A percentile compares a stretch with the other conserved stretches of the same genome.
phyloP scores from a whole-genome alignment of 2,797 vertebrate species.

The Hapalemur alaotrensis region DNA sequence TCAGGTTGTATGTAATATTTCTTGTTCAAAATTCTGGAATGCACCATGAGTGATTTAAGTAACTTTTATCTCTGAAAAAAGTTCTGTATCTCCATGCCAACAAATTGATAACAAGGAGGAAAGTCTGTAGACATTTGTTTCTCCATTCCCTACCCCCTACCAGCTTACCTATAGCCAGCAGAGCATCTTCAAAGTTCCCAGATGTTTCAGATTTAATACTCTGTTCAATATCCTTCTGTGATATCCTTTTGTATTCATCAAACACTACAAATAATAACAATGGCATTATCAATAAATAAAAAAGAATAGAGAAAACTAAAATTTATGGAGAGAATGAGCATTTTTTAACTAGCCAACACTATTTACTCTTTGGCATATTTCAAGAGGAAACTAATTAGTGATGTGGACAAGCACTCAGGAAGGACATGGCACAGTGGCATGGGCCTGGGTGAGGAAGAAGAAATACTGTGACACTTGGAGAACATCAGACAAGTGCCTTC shows the following conservation, averaged over 20 bases:
- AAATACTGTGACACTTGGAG: background rate
- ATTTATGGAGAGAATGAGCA: background rate
- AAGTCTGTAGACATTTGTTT: background rate
- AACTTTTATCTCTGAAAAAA: background rate
- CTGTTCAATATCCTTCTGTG: constrained; percentile 93
- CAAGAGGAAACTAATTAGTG: background rate
- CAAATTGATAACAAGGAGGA: background rate
- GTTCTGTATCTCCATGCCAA: background rate
- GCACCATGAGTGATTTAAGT: background rate
- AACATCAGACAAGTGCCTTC: background rate
- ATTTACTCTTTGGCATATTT: constrained; percentile 11
- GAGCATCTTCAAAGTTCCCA: constrained; percentile 92
- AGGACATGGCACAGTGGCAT: background rate
- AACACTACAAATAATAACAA: constrained; percentile 88
- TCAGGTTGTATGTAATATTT: background rate
- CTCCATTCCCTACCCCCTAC: background rate
- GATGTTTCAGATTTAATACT: constrained; percentile 99
- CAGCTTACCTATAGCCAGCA: constrained; percentile 94
- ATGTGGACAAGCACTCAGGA: background rate
- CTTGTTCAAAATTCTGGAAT: constrained; percentile 32
- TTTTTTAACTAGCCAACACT: background rate
- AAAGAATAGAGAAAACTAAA: background rate
- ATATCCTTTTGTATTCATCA: constrained; percentile 91
- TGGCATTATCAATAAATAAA: background rate
- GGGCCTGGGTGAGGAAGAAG: background rate